Base-by-base conservation (phyloP, 2,797 vertebrate genomes). In the Sebastiscus tertius region DNA sequence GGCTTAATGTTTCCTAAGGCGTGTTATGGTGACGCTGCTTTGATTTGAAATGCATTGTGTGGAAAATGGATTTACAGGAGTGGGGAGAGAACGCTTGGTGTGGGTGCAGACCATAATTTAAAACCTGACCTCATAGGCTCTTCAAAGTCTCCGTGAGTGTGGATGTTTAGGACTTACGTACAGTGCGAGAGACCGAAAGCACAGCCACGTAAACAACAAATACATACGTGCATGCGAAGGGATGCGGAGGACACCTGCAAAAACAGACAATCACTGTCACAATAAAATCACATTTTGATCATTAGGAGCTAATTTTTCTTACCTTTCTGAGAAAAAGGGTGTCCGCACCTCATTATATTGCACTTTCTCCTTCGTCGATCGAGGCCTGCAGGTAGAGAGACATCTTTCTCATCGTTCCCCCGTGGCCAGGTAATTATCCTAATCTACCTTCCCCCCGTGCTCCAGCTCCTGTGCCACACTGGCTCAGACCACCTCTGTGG, bases 11-110 rank as follows among this genome's bases (percentile, higher is more conserved):
- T 95, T 96, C 96, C 96, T 95, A 93, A 93, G 96, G 96, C 94
- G 29, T 91, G 92, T 95, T 95, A 91, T 90, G 95, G 94, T 94
- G 93, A 95, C 91, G 93, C 93, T 62, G 92, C 94, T 96, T 95
- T 96, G 94, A 96, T 96, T 96, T 95, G 90, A 95, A 96, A 96
- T 95, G 96, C 94, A 94, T 94, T 95, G 96, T 95, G 94, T 96
- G 94, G 92, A 95, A 94, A 96, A 96, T 96, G 94, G 95, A 96
- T 96, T 96, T 93, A 92, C 89, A 89, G 88, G 92, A 94, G 89
- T 81, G 80, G 82, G 89, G 88, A 92, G 91, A 92, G 85, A 87
- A 88, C 88, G 84, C 85, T 79, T 77, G 79, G 84, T 73, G 83
- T 92, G 92, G 90, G 88, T 88, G 90, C 92, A 94, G 86, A 90